Evolutionary conservation across 2,888 invertebrate species (phyloP).

Genomic region (Lingula anatina): DNA sequence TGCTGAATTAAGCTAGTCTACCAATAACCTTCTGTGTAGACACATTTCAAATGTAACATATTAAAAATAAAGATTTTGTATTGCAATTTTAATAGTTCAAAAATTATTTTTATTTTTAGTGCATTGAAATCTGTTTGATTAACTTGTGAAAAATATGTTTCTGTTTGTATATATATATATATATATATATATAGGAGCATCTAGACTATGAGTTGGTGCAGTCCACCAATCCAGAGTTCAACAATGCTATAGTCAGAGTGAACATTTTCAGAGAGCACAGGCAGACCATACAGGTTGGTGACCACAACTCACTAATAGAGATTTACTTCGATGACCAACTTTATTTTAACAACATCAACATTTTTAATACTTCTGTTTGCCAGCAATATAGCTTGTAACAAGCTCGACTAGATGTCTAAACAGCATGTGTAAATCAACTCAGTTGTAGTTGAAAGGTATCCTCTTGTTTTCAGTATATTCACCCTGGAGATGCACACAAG

Average conservation of each 20-base stretch:
- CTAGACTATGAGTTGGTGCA: conserved; percentile 90
- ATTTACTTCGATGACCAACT: too few species aligned
- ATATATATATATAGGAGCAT: conserved; percentile 72
- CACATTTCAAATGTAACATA: too few species aligned
- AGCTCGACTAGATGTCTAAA: too few species aligned
- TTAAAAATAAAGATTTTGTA: too few species aligned
- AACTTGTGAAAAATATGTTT: background rate
- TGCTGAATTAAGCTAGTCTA: too few species aligned
- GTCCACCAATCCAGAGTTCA: conserved; percentile 92
- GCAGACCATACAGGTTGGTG: conserved; percentile 80
- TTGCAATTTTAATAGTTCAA: background rate
- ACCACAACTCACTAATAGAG: background rate
- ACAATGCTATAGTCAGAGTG: conserved; percentile 90
- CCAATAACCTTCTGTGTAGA: too few species aligned
- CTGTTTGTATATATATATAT: background rate
- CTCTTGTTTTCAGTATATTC: conserved; percentile 71
- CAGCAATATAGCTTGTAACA: too few species aligned
- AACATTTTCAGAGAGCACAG: conserved; percentile 85
- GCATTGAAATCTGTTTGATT: background rate
- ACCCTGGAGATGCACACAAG: conserved; percentile 82
- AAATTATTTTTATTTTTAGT: background rate
- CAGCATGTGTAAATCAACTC: background rate
- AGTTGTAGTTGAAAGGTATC: too few species aligned
- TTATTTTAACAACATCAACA: too few species aligned
- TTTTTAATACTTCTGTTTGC: too few species aligned